phyloP scores from a whole-genome alignment of 2,797 vertebrate species.

The Mus minutoides region DNA sequence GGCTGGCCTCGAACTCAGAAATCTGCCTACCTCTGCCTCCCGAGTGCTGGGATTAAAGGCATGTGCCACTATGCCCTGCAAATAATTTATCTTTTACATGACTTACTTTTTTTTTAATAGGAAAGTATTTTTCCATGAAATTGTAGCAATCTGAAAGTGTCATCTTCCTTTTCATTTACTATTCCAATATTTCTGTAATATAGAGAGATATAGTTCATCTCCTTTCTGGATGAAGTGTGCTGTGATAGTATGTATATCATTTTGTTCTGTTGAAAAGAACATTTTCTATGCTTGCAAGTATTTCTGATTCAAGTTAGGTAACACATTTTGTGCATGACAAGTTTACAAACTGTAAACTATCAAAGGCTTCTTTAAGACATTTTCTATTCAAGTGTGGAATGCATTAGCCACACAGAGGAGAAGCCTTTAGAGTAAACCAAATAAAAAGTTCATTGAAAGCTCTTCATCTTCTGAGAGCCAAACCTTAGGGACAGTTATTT shows the following conservation, averaged over 20 bases:
- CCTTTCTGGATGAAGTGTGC: background rate
- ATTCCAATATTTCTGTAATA: background rate
- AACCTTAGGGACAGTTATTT: slow-evolving; percentile 20
- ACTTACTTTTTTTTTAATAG: background rate
- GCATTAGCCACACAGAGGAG: slow-evolving; percentile 49
- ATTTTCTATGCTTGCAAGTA: slow-evolving; percentile 12
- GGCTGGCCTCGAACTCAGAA: no score
- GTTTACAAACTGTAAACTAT: slow-evolving; percentile 32
- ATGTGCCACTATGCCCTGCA: no score
- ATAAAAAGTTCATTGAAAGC: slow-evolving; percentile 36
- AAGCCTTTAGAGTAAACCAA: slow-evolving; percentile 21
- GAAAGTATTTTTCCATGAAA: background rate
- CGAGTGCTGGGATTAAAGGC: no score
- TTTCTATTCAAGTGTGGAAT: slow-evolving; percentile 1
- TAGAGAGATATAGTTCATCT: background rate
- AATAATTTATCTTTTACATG: background rate
- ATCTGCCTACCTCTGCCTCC: no score
- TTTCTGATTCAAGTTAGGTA: slow-evolving; percentile 17
- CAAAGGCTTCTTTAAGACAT: slow-evolving; percentile 27
- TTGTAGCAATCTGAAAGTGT: background rate
- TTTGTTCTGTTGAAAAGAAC: background rate
- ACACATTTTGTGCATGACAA: slow-evolving; percentile 4
- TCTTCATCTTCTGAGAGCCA: slow-evolving; percentile 46
- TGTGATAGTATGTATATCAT: background rate
- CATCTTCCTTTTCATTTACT: background rate